Evolutionary conservation across 2,888 invertebrate species (phyloP), one percentile per base, ranked within the genome.

Genomic region (Rhagophthalmus giganteus): DNA sequence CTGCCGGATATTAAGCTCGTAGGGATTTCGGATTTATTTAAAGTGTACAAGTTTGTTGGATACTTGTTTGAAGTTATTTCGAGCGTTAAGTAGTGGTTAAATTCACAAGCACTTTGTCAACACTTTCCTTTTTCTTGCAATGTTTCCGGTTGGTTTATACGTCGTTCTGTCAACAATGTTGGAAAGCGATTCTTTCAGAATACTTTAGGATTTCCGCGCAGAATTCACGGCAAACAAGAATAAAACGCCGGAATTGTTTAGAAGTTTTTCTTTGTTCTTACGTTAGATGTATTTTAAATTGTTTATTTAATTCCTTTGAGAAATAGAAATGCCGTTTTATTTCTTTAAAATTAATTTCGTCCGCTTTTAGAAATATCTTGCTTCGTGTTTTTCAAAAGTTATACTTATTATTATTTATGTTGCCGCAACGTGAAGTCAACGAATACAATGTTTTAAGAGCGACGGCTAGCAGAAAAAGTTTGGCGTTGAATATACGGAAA

Each of bases 91-190:
- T 45, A 46, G 52, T 39, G 52, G 52, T 52, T 52, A 52, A 27
- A 45, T 46, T 52, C 45, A 52, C 52, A 52, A 52, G 46, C 46
- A 51, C 45, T 51, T 45, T 51, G 51, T 51, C 45, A 51, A 51
- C 51, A 51, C 45, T 52, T 52, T 52, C 45, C 52, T 46, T 52
- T n/a, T 52, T 46, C 52, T 46, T 40, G 27, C 45, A 20, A 39
- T 38, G 51, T 34, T 40, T 41, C 39, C 35, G 40, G 34, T 46
- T 41, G 40, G 35, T 34, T 44, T 45, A 33, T 14, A 14, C 2
- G n/a, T 12, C 10, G 3, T 20, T 20, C 20, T 20, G 20, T 20
- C 20, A 20, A 20, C 20, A 20, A 7, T 20, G 20, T 20, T 20
- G 20, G 20, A 20, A 3, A 5, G 7, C 20, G 20, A 20, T 20